Base-by-base conservation (phyloP, 1,140 invertebrate genomes). In the Stratiolaelaps scimitus region DNA sequence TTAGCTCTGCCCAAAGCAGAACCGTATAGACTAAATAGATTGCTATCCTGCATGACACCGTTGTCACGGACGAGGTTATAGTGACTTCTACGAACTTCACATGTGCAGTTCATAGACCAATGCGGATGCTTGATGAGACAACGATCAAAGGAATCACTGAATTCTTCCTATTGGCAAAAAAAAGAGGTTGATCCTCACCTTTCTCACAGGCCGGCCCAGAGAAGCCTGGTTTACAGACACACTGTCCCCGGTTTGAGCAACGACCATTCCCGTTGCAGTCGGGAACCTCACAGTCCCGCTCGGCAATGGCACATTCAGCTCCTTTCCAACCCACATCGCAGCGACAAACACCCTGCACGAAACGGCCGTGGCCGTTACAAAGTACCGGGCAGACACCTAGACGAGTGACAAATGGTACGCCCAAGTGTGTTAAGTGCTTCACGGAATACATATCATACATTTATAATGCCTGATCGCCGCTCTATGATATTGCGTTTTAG, bases 241-340 rank as follows among this genome's bases (percentile, higher is more conserved):
- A 98, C 75, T 90, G 89, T 68, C 92, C 92, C 26, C 53, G 53
- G 71, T 93, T 93, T 68, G 86, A 84, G 75, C 92, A 95, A 72
- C 92, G 88, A 0, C 94, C 93, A 71, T 95, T 88, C 1, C 90
- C 90, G 73, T 88, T 93, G 76, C 92, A 93, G 75, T 94, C 90
- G 1, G 90, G 86, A 65, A 92, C 85, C 79, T 93, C 89, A 74
- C 89, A 92, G 76, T 92, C 89, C 72, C 92, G 87, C 73, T 91
- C 88, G n/a, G 88, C 80, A 53, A 95, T 75, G 26, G 87, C 89
- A 76, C 95, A 98, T 68, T 80, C 91, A 75, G 87, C 87, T 60
- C 94, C 94, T 77, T 95, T 96, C 88, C 89, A 98, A 15, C 93
- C 93, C 1, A 90, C 87, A 76, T 94, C 92, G 74, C 95, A 98